Evolutionary conservation across 2,888 invertebrate species (phyloP), one percentile per base, ranked within the genome.

Genomic region (Cotesia congregata): DNA sequence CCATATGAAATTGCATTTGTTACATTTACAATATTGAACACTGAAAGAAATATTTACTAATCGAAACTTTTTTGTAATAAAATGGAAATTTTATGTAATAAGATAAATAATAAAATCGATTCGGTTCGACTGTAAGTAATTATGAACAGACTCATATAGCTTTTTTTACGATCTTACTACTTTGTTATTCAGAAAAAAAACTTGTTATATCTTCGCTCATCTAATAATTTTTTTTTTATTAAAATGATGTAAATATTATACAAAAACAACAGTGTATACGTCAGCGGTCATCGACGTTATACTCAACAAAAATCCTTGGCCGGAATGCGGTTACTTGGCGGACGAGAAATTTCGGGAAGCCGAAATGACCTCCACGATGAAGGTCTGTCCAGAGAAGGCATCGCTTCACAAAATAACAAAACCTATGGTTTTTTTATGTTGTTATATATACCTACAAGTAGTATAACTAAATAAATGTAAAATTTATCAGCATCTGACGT

Each of bases 211-310:
- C n/a, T 50, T 50, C 50, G 12, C 50, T 50, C 12, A 7, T 50
- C 9, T 50, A 50, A 41, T 50, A 50, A 50, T 7, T 50, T 7
- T 12, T 50, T 12, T 50, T 12, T 1, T 17, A 17, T 9, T 50
- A 7, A 50, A 50, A 50, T 6, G 50, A 17, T 71, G 38, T 60
- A 39, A 71, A 30, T 9, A 62, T 60, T 38, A 71, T 30, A 12
- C 12, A 71, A 62, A 38, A 30, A 38, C n/a, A 61, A n/a, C 12
- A 6, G 60, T 67, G 60, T 73, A 38, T 60, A 73, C 50, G 30
- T 67, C 38, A 38, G 74, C 69, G 69, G 74, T 74, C 74, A 74
- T 68, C 68, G 74, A 74, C 74, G 74, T 62, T 74, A 60, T 41
- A 30, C 38, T 17, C 30, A 40, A 17, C 30, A 40, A 17, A 6